Evolutionary conservation across 1,140 invertebrate species (phyloP), one percentile per base, ranked within the genome.

Genomic region (Globodera rostochiensis): DNA sequence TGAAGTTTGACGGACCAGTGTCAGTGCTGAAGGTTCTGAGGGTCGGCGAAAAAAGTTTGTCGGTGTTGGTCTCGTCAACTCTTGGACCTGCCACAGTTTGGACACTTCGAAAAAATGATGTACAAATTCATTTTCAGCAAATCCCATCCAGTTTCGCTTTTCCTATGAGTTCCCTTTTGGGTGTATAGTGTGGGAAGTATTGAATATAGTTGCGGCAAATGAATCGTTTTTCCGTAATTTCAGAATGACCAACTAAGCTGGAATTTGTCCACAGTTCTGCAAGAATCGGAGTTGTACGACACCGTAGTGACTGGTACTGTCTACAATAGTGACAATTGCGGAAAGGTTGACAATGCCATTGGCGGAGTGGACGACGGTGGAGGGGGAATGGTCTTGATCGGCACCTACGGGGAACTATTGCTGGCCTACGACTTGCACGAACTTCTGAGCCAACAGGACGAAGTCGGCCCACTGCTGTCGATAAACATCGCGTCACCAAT

Each of bases 401-500:
- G 86, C 49, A 86, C 86, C 15, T 86, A 88, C 67, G 87, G 49
- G 6, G 81, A 86, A 86, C 84, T 82, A 77, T n/a, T 86, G 13
- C 81, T 86, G 21, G 60, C 82, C 25, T 86, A 86, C 82, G 60
- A 60, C 47, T 45, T 86, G 13, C 13, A 21, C 60, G n/a, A 13
- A 13, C 60, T 66, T 13, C 3, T 80, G 15, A 49, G 87, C 9
- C 74, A 9, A 7, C 64, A 53, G 46, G 46, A 46, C n/a, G 71
- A 82, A 45, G 85, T 84, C 4, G 46, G 36, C 5, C 85, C 81
- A 1, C 21, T 67, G 11, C 45, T 60, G 11, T 47, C 49, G n/a
- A 60, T 86, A 3, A 85, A 87, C 47, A 73, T 86, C 71, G 80
- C 80, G 60, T 67, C 85, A 6, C 87, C 87, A 2, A 79, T 86